Evolutionary conservation across 2,797 vertebrate genomes (phyloP).

Genomic region (Valencia hispanica): DNA sequence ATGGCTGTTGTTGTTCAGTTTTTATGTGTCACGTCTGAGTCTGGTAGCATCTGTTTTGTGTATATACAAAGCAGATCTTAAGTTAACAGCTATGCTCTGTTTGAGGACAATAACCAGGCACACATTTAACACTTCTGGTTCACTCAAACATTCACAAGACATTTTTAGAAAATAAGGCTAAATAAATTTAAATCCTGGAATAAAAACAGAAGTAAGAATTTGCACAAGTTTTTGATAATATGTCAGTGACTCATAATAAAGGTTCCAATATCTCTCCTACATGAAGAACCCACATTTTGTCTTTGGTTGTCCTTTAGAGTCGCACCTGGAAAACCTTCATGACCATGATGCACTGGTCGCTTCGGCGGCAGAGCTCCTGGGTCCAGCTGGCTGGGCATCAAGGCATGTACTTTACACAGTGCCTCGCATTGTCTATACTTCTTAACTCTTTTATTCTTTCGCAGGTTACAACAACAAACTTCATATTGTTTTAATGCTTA

Average conservation of each 20-base stretch:
- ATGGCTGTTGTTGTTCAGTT: not conserved
- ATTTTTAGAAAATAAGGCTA: not conserved
- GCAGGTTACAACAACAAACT: not conserved
- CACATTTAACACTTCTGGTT: not conserved
- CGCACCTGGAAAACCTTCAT: constrained; percentile 87
- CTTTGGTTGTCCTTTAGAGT: constrained; percentile 66
- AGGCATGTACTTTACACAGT: constrained; percentile 72
- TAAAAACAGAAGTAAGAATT: not conserved
- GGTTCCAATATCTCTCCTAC: not conserved
- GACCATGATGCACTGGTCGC: constrained; percentile 88
- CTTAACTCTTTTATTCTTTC: not conserved
- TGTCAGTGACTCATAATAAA: too few species aligned
- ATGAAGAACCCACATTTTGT: not conserved
- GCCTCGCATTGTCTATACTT: not conserved
- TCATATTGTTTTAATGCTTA: not conserved
- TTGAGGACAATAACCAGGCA: constrained; percentile 17
- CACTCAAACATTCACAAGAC: not conserved
- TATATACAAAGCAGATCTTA: constrained; percentile 59
- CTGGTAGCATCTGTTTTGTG: constrained; percentile 43
- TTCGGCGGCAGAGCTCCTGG: constrained; percentile 85
- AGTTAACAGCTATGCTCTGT: constrained; percentile 21
- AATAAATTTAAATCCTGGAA: not conserved
- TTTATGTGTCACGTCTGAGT: constrained; percentile 6
- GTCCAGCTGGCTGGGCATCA: constrained; percentile 90
- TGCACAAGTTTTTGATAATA: not conserved